phyloP scores from a whole-genome alignment of 2,797 vertebrate species.

The Crocidura indochinensis region DNA sequence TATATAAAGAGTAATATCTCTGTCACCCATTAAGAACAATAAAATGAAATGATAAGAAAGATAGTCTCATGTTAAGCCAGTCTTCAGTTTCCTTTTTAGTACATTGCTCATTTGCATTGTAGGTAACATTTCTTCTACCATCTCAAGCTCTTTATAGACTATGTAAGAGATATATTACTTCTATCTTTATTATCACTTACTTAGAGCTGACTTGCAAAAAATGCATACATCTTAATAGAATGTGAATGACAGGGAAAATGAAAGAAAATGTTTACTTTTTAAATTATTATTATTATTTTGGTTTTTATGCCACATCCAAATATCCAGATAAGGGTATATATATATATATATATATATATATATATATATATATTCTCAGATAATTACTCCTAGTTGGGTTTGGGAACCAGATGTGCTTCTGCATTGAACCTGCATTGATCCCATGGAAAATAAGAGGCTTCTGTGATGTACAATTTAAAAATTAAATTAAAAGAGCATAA shows the following conservation, averaged over 20 bases:
- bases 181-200: background rate
- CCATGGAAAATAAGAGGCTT: too few relatives aligned
- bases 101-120: background rate
- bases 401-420: too few relatives aligned
- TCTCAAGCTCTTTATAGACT: background rate
- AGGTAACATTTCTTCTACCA: background rate
- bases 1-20: background rate
- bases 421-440: too few relatives aligned
- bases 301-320: too few relatives aligned
- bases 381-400: too few relatives aligned
- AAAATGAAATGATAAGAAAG: background rate
- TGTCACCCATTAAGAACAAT: background rate
- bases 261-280: background rate
- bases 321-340: too few relatives aligned
- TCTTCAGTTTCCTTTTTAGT: background rate
- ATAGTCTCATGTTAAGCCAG: background rate
- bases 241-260: background rate
- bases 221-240: conserved; percentile 5
- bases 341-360: too few relatives aligned
- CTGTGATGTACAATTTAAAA: too few relatives aligned
- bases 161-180: too few relatives aligned
- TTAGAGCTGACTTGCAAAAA: background rate
- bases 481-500: too few relatives aligned
- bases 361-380: too few relatives aligned
- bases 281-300: too few relatives aligned